A percentile compares a stretch with the other conserved stretches of the same genome.
Evolutionary conservation across 2,797 vertebrate genomes (phyloP).

Genomic region (Kryptolebias ocellatus): DNA sequence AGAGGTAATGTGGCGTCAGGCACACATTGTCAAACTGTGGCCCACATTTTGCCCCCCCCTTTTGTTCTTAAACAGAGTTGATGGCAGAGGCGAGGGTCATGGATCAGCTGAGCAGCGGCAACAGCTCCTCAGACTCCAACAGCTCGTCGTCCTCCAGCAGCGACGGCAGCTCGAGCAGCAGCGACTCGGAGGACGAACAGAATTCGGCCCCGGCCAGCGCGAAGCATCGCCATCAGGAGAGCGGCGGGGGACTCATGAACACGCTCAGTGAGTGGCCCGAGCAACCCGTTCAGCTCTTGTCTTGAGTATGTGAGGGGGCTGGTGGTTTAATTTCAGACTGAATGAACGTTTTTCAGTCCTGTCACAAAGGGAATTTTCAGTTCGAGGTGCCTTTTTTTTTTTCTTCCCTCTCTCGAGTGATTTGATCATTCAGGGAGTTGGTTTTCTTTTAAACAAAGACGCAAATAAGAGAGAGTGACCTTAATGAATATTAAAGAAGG

Average conservation of each 20-base stretch:
- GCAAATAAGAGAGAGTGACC: no score
- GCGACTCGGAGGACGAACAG: constrained; percentile 89
- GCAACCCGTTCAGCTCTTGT: background rate
- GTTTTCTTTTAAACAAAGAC: no score
- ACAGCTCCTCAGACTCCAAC: constrained; percentile 92
- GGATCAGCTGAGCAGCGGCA: constrained; percentile 94
- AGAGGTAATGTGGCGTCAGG: constrained; percentile 79
- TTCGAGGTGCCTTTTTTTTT: no score
- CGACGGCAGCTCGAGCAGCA: constrained; percentile 91
- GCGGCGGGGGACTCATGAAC: constrained; percentile 86
- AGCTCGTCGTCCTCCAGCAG: constrained; percentile 93
- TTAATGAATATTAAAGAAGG: no score
- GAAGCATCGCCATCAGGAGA: constrained; percentile 76
- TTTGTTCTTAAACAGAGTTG: constrained; percentile 82
- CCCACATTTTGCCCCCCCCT: no score
- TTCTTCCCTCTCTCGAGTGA: no score
- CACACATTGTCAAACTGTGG: no score
- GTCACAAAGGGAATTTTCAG: no score
- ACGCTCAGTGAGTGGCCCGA: constrained; percentile 90
- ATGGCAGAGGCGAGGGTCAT: constrained; percentile 94
- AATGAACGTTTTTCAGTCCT: no score
- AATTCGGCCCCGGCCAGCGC: constrained; percentile 2
- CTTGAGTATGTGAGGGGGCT: no score
- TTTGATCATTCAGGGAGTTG: no score
- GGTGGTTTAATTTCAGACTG: no score